Base-by-base conservation (phyloP, 2,888 invertebrate genomes). In the Branchipolynoe longqiensis region DNA sequence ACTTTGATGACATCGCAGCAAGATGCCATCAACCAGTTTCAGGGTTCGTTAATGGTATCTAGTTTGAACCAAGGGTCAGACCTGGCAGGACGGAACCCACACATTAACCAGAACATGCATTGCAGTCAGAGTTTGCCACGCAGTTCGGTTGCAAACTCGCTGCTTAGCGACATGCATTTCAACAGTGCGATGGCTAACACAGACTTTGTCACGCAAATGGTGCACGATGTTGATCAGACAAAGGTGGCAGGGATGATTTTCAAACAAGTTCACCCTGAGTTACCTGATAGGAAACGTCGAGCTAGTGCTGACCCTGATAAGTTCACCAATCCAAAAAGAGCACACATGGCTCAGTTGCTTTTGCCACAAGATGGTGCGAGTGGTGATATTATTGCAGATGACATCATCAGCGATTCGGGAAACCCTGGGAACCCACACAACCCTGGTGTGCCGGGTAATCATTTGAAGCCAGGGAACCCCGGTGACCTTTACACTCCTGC, bases 251-350 rank as follows among this genome's bases (percentile, higher is more conserved):
- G 48, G 78, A 78, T 78, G 41, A 78, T 78, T 25, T 78, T 64
- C 48, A 84, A 84, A 31, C 74, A 54, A 28, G 78, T 58, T 38
- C 40, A 84, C 38, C 84, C 74, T 1, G 84, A 84, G 31, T 54
- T 83, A 14, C 73, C 40, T 12, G 88, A 87, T 33, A 87, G 89
- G 18, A 89, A 89, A 64, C 82, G 89, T 14, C 85, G 87, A 22
- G 86, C 86, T 41, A 88, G 88, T 74, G 89, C 88, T 28, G 88
- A 88, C 40, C 85, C 88, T 3, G 88, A 88, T 58, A 88, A 86
- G 69, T 88, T 85, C 73, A 87, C 82, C 25, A 82, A 86, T 41
- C 87, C 87, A 14, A 87, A 87, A 58, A n/a, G 87, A 41, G 59
- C 64, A 28, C 78, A 78, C 28, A 31, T 78, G 41, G 41, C 78